Evolutionary conservation across 1,140 invertebrate species (phyloP), one percentile per base, ranked within the genome.

Genomic region (Drosophila oshimai): DNA sequence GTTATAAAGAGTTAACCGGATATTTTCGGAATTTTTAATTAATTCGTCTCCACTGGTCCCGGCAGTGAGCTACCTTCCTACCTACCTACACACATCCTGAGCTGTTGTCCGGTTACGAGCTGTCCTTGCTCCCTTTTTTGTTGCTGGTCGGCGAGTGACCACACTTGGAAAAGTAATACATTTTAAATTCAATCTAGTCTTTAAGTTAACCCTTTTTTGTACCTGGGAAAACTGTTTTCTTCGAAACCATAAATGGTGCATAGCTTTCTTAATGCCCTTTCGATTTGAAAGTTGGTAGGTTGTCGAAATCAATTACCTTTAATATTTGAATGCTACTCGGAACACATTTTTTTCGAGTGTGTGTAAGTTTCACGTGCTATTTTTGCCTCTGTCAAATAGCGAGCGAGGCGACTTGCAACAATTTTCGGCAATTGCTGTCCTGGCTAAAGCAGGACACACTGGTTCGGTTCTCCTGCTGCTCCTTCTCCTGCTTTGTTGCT

Each of bases 11-110:
- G 72, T 68, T 87, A 86, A 80, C 81, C 83, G 81, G 81, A 87
- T 86, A 86, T 86, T 86, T 86, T 86, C 71, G 81, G 81, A 86
- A 86, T 86, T 86, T 86, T 86, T 86, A 86, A 86, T 86, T 86
- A 86, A 86, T 86, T 86, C 81, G 53, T 65, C 57, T 74, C 54
- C 62, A 47, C 49, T 54, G 67, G 29, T 15, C 20, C 28, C 41
- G 45, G 20, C 46, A 50, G 18, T 18, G 26, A 2, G 2, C 34
- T 15, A 2, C 36, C 36, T 20, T 50, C 22, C 53, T 7, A 49
- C 55, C 31, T 6, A 53, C 17, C 44, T 54, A 54, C 45, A 64
- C 67, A 74, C 53, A 79, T 72, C 65, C 79, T 84, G 70, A 22
- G 37, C 62, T 70, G 41, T 37, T 65, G 61, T 65, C 61, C 33